Base-by-base conservation (phyloP, 1,140 invertebrate genomes). In the Eriosoma lanigerum region DNA sequence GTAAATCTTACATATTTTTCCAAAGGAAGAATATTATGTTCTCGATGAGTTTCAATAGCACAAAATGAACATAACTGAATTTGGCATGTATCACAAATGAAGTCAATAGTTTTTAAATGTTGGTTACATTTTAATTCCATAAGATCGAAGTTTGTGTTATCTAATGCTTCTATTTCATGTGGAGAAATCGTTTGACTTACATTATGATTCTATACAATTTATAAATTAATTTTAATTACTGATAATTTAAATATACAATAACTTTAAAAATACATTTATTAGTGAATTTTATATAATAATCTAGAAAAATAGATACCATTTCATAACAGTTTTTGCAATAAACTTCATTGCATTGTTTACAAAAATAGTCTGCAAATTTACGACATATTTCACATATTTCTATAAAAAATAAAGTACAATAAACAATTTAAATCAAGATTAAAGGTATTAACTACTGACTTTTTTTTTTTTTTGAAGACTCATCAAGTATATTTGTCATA, bases 1-100 rank as follows among this genome's bases (percentile, higher is more conserved):
- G 32, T 44, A 24, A 56, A 44, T 8, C 54, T 83, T 80, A 70
- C 62, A 29, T 81, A 82, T 38, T 84, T 82, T 15, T 81, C 75
- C 54, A 82, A 13, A 17, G 82, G 80, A 13, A 75, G 15, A 56
- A 48, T 60, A 3, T 73, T n/a, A 15, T 83, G 15, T 17, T 83
- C 82, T 29, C n/a, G 19, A 44, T 76, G 54, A 44, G 24, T n/a
- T 2, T 76, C 10, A 44, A 76, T 3, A 44, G n/a, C 26, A 58
- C 73, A 76, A 21, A 38, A 10, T 24, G 73, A 60, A 26, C 73
- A 76, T 19, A 76, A 9, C 9, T 76, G 12, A 5, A 24, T 5
- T 60, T 76, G 1, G 3, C 73, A 76, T 21, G 29, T 58, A 9
- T 26, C 8, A 76, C 73, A 76, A 44, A 76, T 17, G 44, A 58